Percentiles rank a stretch among this genome's conserved stretches.
phyloP scores from a whole-genome alignment of 2,888 invertebrate genomes.

The Drosophila ustulata region DNA sequence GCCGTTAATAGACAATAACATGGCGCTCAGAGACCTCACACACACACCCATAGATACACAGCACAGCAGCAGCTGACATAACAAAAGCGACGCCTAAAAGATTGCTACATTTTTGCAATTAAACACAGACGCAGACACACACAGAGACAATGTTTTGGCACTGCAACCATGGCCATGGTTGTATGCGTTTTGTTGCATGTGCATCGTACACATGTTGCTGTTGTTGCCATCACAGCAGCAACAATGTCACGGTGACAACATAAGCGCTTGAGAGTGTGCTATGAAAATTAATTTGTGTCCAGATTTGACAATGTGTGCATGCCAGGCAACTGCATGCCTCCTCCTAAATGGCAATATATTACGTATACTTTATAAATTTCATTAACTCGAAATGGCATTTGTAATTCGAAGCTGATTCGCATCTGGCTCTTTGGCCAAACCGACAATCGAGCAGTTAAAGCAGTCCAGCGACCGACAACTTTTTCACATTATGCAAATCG shows the following conservation, averaged over 20 bases:
- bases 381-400: constrained; percentile 49
- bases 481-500: constrained; percentile 12
- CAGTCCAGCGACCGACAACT: constrained; percentile 1
- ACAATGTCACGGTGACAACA: constrained; percentile 72
- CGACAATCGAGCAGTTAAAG: too few species aligned
- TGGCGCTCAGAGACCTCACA: constrained; percentile 43
- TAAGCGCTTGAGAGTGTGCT: constrained; percentile 58
- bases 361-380: constrained; percentile 43
- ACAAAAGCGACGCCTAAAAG: constrained; percentile 73
- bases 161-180: too few species aligned
- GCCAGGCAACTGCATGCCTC: constrained; percentile 8
- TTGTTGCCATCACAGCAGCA: constrained; percentile 43
- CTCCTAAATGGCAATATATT: constrained; percentile 18
- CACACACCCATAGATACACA: constrained; percentile 17
- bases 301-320: constrained; percentile 39
- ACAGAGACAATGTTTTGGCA: constrained; percentile 19
- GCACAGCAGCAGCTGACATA: constrained; percentile 59
- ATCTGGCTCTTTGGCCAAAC: background rate
- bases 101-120: constrained; percentile 79
- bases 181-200: constrained; percentile 33
- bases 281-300: constrained; percentile 69
- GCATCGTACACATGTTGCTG: constrained; percentile 46
- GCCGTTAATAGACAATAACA: constrained; percentile 75
- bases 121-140: constrained; percentile 53
- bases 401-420: constrained; percentile 17